phyloP scores from a whole-genome alignment of 2,888 invertebrate species.

The Oxyteleia sp. region DNA sequence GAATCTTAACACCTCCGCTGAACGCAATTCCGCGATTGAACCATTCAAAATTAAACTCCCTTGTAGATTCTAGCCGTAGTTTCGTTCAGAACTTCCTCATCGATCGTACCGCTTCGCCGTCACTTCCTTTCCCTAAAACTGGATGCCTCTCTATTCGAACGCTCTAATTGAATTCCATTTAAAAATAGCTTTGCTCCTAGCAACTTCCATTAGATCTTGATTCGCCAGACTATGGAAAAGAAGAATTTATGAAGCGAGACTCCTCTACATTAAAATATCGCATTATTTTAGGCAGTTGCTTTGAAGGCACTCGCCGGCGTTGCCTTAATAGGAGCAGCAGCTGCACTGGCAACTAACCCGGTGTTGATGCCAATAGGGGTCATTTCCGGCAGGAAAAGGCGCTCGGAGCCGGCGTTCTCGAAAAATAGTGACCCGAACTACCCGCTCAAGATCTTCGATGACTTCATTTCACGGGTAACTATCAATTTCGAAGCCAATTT shows the following conservation, averaged over 20 bases:
- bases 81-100: conserved; percentile 38
- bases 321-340: conserved; percentile 93
- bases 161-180: conserved; percentile 39
- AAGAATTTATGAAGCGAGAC: conserved; percentile 14
- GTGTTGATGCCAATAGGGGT: conserved; percentile 93
- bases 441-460: conserved; percentile 76
- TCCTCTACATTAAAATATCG: conserved; percentile 1
- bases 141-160: conserved; percentile 29
- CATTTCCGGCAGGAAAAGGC: conserved; percentile 90
- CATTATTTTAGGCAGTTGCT: conserved; percentile 88
- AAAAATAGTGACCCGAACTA: conserved; percentile 67
- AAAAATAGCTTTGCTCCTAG: conserved; percentile 2
- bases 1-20: neutral
- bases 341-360: conserved; percentile 93
- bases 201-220: conserved; percentile 1
- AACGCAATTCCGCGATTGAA: conserved; percentile 25
- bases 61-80: neutral
- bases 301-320: conserved; percentile 92
- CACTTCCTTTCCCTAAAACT: conserved; percentile 9
- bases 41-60: conserved; percentile 26
- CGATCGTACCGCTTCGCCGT: conserved; percentile 8
- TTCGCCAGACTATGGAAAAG: conserved; percentile 11
- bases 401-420: conserved; percentile 80
- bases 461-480: conserved; percentile 79
- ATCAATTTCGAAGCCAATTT: neutral